phyloP scores from a whole-genome alignment of 92 coral and sea anemone genomes.

The Palythoa grandis region DNA sequence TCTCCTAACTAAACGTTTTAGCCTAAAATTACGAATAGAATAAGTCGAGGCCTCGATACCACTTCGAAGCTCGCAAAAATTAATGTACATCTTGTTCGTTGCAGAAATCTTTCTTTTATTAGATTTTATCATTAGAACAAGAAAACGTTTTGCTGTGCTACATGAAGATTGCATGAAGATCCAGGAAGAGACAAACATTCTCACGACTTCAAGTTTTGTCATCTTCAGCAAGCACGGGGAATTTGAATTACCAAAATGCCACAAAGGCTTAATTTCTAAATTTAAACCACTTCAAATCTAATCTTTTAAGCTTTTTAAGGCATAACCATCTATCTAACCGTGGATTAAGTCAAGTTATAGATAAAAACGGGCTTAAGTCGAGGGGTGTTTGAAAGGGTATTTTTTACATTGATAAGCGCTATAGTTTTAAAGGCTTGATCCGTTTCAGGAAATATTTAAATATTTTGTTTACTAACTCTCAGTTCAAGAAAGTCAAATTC shows the following conservation, averaged over 20 bases:
- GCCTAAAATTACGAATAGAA: too few relatives aligned
- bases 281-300: constrained; percentile 33
- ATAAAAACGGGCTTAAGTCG: constrained; percentile 16
- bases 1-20: too few relatives aligned
- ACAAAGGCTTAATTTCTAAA: constrained; percentile 16
- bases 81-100: neutral
- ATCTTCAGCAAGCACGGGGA: neutral
- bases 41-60: neutral
- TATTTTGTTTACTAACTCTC: neutral
- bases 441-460: constrained; percentile 16
- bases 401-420: neutral
- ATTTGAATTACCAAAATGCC: neutral
- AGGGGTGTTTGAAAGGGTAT: neutral
- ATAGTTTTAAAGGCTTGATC: neutral
- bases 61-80: neutral
- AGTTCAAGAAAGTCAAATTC: neutral
- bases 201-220: neutral
- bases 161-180: neutral
- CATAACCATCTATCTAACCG: constrained; percentile 3
- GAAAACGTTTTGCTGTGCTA: too few relatives aligned
- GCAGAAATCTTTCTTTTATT: neutral
- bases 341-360: neutral
- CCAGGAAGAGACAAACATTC: constrained; percentile 26
- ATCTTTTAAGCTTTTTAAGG: constrained; percentile 27
- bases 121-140: neutral